These are phyloP conservation scores for Mormoops blainvillei DNA, from an alignment of 2,113 vertebrate genomes.

Conservation along the genomic window DNA sequence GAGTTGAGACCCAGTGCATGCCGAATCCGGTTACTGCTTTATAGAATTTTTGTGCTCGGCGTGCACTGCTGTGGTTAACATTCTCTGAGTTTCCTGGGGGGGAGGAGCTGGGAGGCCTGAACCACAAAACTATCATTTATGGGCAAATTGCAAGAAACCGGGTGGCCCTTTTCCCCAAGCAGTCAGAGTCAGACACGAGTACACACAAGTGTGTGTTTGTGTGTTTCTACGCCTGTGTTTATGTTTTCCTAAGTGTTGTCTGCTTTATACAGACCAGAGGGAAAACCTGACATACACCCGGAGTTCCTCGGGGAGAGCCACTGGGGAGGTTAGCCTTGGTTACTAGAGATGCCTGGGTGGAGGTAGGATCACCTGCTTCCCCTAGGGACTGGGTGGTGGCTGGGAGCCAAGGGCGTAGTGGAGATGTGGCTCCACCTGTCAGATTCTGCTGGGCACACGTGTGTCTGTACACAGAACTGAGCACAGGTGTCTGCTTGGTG, in stretches of 20 bases:
- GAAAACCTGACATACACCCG: neutral
- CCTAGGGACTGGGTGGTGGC: neutral
- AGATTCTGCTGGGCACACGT: neutral
- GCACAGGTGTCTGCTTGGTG: neutral
- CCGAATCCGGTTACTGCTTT: neutral
- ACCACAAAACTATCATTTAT: neutral
- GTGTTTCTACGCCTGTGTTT: conserved; percentile 48
- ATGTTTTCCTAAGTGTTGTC: conserved; percentile 23
- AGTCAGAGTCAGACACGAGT: neutral
- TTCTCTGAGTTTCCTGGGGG: conserved; percentile 13
- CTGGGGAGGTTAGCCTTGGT: conserved; percentile 35
- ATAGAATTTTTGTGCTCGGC: neutral
- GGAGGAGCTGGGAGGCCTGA: neutral
- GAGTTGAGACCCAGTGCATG: neutral
- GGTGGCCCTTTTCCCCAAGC: neutral
- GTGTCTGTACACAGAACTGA: neutral
- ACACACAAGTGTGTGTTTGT: neutral
- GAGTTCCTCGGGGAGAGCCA: conserved; percentile 25
- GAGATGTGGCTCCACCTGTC: neutral
- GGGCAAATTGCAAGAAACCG: neutral
- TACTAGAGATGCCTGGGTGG: neutral
- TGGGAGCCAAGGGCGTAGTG: neutral
- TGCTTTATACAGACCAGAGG: conserved; percentile 22
- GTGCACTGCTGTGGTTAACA: neutral
- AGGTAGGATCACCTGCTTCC: neutral